Evolutionary conservation across 2,797 vertebrate species (phyloP).

Genomic region (Myotis pilosus): DNA sequence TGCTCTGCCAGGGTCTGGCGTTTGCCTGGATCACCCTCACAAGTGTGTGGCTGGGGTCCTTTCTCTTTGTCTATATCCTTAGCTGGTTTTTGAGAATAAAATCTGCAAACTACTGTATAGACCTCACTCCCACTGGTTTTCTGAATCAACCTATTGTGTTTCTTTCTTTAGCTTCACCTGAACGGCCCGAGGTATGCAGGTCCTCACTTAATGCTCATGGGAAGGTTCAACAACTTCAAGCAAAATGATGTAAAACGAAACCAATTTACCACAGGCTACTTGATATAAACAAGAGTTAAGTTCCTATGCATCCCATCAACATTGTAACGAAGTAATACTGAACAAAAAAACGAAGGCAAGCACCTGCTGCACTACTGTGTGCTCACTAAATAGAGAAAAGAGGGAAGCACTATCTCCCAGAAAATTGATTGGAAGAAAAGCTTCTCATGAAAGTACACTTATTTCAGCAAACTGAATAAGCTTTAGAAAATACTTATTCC

Average conservation of each 20-base stretch:
- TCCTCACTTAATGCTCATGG: neutral
- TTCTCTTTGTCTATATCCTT: neutral
- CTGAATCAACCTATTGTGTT: neutral
- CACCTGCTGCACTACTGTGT: neutral
- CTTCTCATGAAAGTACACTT: constrained; percentile 7
- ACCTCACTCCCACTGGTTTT: neutral
- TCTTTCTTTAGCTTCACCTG: neutral
- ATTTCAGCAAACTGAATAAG: constrained; percentile 7
- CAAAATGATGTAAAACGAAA: neutral
- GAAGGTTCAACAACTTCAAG: neutral
- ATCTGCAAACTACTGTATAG: neutral
- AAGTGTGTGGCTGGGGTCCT: neutral
- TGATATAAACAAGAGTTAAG: neutral
- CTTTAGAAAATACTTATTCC: constrained; percentile 16
- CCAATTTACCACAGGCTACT: neutral
- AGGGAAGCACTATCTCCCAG: neutral
- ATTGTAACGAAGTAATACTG: neutral
- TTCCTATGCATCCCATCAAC: neutral
- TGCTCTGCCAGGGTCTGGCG: neutral
- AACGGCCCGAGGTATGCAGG: neutral
- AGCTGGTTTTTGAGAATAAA: neutral
- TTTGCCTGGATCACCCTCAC: neutral
- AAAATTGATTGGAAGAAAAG: constrained; percentile 11
- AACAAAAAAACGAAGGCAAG: neutral
- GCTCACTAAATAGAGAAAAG: neutral